A percentile compares a stretch with the other conserved stretches of the same genome.
Evolutionary conservation across 2,888 invertebrate species (phyloP).

Genomic region (Drosophila sordidapex): DNA sequence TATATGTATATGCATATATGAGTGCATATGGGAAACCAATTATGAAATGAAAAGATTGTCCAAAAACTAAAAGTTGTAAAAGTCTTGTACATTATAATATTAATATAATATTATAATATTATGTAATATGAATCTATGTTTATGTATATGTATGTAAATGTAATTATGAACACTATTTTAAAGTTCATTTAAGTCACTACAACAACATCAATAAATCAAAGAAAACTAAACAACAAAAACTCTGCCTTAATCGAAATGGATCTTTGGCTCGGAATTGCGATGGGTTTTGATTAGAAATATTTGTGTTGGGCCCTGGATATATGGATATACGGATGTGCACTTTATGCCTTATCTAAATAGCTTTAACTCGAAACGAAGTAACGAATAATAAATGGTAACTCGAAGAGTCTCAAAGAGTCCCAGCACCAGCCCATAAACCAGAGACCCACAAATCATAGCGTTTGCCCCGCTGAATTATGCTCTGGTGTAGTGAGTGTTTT

Average conservation of each 20-base stretch:
- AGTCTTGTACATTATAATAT: constrained; percentile 69
- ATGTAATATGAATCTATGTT: constrained; percentile 26
- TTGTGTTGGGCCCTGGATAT: neutral
- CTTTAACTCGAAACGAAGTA: constrained; percentile 38
- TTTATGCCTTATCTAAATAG: constrained; percentile 37
- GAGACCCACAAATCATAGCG: constrained; percentile 75
- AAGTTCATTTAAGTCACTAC: constrained; percentile 79
- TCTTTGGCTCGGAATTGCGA: neutral
- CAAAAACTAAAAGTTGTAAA: constrained; percentile 80
- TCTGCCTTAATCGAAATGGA: neutral
- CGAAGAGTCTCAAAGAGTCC: constrained; percentile 22
- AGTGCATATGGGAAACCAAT: constrained; percentile 49
- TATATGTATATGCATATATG: constrained; percentile 3
- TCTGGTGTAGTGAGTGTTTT: neutral
- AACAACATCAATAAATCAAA: constrained; percentile 76
- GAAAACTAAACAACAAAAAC: constrained; percentile 38
- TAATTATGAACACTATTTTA: constrained; percentile 76
- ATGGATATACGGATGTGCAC: constrained; percentile 8
- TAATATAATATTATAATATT: constrained; percentile 23
- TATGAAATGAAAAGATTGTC: constrained; percentile 77
- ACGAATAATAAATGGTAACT: constrained; percentile 32
- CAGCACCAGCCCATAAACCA: constrained; percentile 56
- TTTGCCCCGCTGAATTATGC: constrained; percentile 74
- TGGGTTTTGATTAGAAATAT: neutral
- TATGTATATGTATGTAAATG: constrained; percentile 63